Percentiles rank a stretch among this genome's conserved stretches.
These are phyloP conservation scores for Scleropages formosus DNA, from an alignment of 2,797 vertebrate genomes.

Conservation along the genomic window DNA sequence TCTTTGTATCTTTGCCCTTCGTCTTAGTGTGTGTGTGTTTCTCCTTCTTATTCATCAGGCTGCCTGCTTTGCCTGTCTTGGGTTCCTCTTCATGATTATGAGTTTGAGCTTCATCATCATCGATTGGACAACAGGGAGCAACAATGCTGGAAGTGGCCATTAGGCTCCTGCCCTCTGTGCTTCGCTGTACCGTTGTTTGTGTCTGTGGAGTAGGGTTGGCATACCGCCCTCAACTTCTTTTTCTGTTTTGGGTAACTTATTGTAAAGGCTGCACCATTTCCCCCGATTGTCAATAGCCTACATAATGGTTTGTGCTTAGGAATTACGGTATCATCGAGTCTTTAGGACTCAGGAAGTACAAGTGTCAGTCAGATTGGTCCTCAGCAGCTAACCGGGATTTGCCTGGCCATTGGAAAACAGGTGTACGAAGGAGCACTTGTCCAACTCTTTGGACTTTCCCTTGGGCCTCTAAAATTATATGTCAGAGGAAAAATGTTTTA, in stretches of 20 bases:
- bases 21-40: no score
- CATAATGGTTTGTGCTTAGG: background rate
- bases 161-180: constrained; percentile 59
- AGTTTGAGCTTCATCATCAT: constrained; percentile 95
- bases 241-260: constrained; percentile 37
- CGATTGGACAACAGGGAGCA: constrained; percentile 81
- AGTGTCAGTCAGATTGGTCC: background rate
- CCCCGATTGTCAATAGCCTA: no score
- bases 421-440: constrained; percentile 16
- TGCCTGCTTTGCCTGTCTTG: constrained; percentile 82
- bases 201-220: constrained; percentile 17
- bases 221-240: constrained; percentile 16
- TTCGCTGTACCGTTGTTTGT: constrained; percentile 26
- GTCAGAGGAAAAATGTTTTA: no score
- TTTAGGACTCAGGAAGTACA: background rate
- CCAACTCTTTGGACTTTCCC: background rate
- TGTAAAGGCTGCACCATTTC: constrained; percentile 29
- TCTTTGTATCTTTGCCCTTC: no score
- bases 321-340: no score
- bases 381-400: background rate
- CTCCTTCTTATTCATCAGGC: constrained; percentile 66
- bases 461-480: background rate
- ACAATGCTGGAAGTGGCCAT: constrained; percentile 76
- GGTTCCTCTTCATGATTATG: constrained; percentile 94
- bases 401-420: background rate